Percentiles rank a stretch among this genome's conserved stretches.
Evolutionary conservation across 2,797 vertebrate species (phyloP).

Genomic region (Morus bassanus): DNA sequence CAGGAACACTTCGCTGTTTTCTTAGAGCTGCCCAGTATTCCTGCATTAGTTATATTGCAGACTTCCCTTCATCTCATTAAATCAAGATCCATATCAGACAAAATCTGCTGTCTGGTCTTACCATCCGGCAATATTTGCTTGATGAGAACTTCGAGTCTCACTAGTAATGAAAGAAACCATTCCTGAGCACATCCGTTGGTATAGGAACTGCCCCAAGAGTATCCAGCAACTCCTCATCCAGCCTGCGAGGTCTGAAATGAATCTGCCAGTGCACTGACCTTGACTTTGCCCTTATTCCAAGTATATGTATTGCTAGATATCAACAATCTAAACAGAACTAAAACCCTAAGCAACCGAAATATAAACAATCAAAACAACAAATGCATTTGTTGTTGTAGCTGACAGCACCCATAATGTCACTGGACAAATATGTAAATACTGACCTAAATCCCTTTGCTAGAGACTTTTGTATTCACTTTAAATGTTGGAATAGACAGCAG

Average conservation of each 20-base stretch:
- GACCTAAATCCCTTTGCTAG: slow-evolving; percentile 53
- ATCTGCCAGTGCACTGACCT: slow-evolving; percentile 50
- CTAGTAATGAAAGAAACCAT: background rate
- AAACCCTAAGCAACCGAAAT: slow-evolving; percentile 62
- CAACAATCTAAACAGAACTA: slow-evolving; percentile 56
- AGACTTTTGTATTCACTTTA: background rate
- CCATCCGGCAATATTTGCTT: background rate
- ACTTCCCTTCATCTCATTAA: background rate
- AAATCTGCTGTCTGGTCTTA: background rate
- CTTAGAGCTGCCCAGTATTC: background rate
- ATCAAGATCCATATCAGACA: background rate
- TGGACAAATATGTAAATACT: slow-evolving; percentile 70
- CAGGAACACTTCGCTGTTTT: background rate
- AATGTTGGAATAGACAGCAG: slow-evolving; percentile 9
- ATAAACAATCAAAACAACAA: slow-evolving; percentile 69
- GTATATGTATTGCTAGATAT: slow-evolving; percentile 44
- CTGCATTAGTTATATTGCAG: background rate
- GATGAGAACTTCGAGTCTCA: background rate
- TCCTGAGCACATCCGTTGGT: background rate
- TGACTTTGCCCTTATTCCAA: slow-evolving; percentile 36
- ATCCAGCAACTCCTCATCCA: slow-evolving; percentile 1
- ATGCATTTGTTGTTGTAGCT: slow-evolving; percentile 59
- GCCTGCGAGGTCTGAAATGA: slow-evolving; percentile 12
- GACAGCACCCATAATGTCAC: slow-evolving; percentile 67
- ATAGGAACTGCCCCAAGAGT: background rate